These are phyloP conservation scores for Forbesichthys agassizii DNA, from an alignment of 2,113 vertebrate species.

Conservation along the genomic window DNA sequence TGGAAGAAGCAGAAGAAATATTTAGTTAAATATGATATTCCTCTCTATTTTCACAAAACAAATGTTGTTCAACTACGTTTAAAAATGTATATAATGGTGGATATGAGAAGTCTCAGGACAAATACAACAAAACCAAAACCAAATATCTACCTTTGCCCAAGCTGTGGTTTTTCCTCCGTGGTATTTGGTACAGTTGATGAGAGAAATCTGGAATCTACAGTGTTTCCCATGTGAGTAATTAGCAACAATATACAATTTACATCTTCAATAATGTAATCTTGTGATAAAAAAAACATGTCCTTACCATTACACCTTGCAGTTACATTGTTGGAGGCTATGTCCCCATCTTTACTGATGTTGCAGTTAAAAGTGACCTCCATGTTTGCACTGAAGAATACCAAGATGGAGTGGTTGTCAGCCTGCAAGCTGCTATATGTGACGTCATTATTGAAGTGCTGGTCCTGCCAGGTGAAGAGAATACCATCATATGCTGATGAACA, in stretches of 20 bases:
- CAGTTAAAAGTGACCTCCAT: slow-evolving; percentile 24
- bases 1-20: too few relatives aligned
- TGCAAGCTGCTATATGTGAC: fast-evolving
- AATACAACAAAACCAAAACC: too few relatives aligned
- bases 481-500: slow-evolving; percentile 11
- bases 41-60: too few relatives aligned
- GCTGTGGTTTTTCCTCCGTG: too few relatives aligned
- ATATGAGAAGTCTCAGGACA: too few relatives aligned
- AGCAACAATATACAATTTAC: background rate
- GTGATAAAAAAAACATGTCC: background rate
- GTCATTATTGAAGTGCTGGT: background rate
- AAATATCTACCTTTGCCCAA: too few relatives aligned
- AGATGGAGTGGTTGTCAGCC: background rate
- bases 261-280: background rate
- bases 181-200: too few relatives aligned
- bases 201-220: too few relatives aligned
- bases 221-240: too few relatives aligned
- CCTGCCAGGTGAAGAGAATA: slow-evolving; percentile 14
- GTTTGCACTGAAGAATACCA: background rate
- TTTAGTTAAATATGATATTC: too few relatives aligned
- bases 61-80: too few relatives aligned
- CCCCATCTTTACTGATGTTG: background rate
- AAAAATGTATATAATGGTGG: too few relatives aligned
- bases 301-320: slow-evolving; percentile 22
- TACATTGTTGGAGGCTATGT: fast-evolving